Evolutionary conservation across 30 jellyfish, hydroid and myxozoan genomes (phyloP).

Genomic region (Aurelia aurita complex sp. Pacific): DNA sequence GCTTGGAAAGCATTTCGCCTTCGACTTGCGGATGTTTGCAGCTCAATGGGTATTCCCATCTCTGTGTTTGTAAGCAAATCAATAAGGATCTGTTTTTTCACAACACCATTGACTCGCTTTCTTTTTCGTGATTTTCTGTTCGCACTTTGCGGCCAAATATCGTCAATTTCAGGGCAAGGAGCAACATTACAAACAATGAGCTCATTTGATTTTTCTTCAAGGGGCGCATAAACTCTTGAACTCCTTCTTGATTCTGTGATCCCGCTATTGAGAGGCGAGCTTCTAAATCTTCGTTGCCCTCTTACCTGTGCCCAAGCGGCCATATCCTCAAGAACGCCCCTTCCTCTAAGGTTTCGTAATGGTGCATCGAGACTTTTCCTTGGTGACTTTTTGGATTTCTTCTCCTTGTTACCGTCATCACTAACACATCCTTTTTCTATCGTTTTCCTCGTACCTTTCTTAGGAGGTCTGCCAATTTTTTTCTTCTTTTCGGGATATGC

Average conservation of each 20-base stretch:
- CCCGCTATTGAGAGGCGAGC: neutral
- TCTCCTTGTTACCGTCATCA: neutral
- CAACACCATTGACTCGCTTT: neutral
- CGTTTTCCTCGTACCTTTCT: neutral
- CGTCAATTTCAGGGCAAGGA: conserved; percentile 15
- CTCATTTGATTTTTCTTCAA: neutral
- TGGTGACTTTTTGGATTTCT: neutral
- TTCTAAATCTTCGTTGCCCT: neutral
- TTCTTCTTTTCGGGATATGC: too few species aligned
- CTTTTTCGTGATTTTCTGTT: neutral
- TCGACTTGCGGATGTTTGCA: neutral
- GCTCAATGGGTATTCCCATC: neutral
- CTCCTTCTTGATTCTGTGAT: neutral
- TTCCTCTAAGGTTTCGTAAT: neutral
- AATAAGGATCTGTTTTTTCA: neutral
- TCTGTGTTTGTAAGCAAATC: neutral
- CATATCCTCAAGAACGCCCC: neutral
- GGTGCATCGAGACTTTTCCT: neutral
- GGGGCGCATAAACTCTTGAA: neutral
- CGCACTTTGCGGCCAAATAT: neutral
- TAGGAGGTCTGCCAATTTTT: too few species aligned
- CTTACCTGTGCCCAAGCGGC: neutral
- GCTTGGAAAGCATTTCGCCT: too few species aligned
- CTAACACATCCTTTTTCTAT: neutral
- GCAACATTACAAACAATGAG: conserved; percentile 1